A percentile compares a stretch with the other conserved stretches of the same genome.
These are phyloP conservation scores for Pandemis corylana DNA, from an alignment of 2,888 invertebrate genomes.

Conservation along the genomic window DNA sequence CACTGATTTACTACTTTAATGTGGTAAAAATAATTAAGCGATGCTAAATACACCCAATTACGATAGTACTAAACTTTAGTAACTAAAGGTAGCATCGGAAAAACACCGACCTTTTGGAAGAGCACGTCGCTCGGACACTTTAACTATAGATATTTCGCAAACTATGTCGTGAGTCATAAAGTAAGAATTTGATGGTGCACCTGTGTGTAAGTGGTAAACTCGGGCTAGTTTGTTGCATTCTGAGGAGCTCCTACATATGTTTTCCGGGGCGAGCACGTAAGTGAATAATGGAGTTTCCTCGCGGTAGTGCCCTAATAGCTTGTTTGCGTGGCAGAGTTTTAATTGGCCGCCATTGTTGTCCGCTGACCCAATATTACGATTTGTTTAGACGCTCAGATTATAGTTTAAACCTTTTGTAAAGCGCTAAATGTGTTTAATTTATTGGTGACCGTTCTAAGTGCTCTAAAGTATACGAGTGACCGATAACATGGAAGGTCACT, in stretches of 20 bases:
- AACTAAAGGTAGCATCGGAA: background rate
- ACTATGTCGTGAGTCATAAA: background rate
- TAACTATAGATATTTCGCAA: constrained; percentile 1
- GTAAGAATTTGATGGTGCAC: constrained; percentile 19
- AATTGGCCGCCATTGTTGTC: constrained; percentile 60
- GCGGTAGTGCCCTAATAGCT: constrained; percentile 51
- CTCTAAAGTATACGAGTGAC: background rate
- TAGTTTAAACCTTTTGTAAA: constrained; percentile 26
- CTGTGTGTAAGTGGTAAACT: constrained; percentile 15
- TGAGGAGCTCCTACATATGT: constrained; percentile 33
- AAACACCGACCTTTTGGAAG: background rate
- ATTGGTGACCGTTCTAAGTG: background rate
- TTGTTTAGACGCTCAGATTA: constrained; percentile 45
- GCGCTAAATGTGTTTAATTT: constrained; percentile 17
- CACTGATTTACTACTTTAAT: background rate
- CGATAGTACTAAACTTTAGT: too few relatives aligned
- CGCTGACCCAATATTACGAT: constrained; percentile 51
- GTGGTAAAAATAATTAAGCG: background rate
- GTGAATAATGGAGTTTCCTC: constrained; percentile 41
- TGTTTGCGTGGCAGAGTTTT: constrained; percentile 61
- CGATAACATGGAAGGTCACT: background rate
- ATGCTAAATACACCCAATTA: background rate
- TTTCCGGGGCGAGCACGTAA: constrained; percentile 35
- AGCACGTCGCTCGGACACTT: background rate
- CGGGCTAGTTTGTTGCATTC: constrained; percentile 32